A percentile compares a stretch with the other conserved stretches of the same genome.
Evolutionary conservation across 2,113 vertebrate species (phyloP).

Genomic region (Chaetura pelagica): DNA sequence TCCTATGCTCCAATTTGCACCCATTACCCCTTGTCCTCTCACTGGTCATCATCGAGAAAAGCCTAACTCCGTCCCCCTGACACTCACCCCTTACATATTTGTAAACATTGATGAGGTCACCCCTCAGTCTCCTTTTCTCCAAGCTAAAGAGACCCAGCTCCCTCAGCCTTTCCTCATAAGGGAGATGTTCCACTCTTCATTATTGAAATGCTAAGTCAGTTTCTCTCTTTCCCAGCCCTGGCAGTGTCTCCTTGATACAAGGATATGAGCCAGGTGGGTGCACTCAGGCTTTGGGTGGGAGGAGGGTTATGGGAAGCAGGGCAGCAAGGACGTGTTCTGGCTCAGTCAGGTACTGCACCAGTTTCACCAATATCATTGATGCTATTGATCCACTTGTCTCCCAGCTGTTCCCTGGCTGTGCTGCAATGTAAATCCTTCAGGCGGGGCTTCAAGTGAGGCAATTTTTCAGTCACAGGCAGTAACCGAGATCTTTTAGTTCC

Average conservation of each 20-base stretch:
- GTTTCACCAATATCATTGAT: neutral
- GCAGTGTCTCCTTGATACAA: neutral
- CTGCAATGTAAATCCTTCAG: neutral
- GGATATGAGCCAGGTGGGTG: neutral
- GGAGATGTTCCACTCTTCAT: too few species aligned
- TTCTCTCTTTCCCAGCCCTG: neutral
- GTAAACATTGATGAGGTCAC: too few species aligned
- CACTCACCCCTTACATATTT: too few species aligned
- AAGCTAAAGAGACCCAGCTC: too few species aligned
- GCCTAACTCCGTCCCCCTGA: too few species aligned
- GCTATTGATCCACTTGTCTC: neutral
- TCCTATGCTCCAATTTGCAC: too few species aligned
- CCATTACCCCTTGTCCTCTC: too few species aligned
- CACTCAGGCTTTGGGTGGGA: fast-evolving
- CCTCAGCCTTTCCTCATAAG: too few species aligned
- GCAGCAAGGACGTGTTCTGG: neutral
- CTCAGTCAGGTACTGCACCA: neutral
- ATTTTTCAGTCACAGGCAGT: neutral
- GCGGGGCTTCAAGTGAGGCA: neutral
- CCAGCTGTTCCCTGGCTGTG: neutral
- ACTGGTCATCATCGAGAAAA: too few species aligned
- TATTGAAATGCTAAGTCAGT: neutral
- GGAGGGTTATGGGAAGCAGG: too few species aligned
- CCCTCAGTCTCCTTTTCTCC: too few species aligned
- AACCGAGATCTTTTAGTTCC: neutral